phyloP scores from a whole-genome alignment of 2,113 vertebrate species.

The Peromyscus californicus region DNA sequence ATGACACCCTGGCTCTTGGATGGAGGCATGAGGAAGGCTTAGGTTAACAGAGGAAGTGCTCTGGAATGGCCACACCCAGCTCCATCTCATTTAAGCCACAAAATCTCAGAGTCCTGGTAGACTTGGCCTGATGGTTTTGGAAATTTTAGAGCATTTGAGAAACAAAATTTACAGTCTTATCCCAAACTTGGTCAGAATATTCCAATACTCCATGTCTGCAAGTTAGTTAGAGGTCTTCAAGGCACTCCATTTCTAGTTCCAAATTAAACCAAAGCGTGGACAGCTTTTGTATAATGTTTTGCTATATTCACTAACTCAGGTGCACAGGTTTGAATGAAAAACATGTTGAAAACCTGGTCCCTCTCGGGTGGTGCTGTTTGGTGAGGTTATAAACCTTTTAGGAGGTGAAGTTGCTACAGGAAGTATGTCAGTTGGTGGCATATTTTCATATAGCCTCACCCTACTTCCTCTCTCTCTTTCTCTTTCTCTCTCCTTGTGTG shows the following conservation, averaged over 20 bases:
- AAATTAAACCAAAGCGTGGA: conserved; percentile 61
- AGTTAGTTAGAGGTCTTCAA: conserved; percentile 34
- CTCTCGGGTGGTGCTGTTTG: not conserved
- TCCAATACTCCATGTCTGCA: conserved; percentile 9
- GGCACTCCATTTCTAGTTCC: conserved; percentile 57
- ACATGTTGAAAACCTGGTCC: not conserved
- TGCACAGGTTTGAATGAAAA: not conserved
- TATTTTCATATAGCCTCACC: not conserved
- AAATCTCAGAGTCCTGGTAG: not conserved
- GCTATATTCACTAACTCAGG: not conserved
- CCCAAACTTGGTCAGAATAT: conserved; percentile 27
- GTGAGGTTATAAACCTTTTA: not conserved
- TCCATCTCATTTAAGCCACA: not conserved
- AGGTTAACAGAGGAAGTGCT: not conserved
- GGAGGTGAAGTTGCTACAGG: not conserved
- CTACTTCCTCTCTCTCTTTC: not conserved
- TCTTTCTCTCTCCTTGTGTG: not conserved
- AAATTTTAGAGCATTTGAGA: conserved; percentile 57
- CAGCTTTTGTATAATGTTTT: not conserved
- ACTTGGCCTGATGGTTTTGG: not conserved
- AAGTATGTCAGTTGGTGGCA: not conserved
- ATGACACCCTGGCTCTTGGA: not conserved
- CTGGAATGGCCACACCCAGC: not conserved
- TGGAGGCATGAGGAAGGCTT: not conserved
- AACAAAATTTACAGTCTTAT: conserved; percentile 59